Conservation (phyloP, 2,113 vertebrate genomes). For the Numenius arquata region DNA sequence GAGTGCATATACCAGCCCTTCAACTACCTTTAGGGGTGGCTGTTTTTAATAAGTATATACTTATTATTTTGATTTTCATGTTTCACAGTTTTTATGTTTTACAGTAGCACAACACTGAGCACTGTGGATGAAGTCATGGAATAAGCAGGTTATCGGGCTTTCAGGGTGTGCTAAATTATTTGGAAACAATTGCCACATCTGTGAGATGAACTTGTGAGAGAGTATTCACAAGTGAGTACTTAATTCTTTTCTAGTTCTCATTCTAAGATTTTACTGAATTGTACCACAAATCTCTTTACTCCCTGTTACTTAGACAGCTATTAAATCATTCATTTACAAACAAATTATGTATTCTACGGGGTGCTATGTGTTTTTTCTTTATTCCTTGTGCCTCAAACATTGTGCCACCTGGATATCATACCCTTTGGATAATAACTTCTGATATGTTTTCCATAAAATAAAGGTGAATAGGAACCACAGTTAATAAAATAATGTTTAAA, state of each 20-base stretch:
- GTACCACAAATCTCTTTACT: neutral
- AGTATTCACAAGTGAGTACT: neutral
- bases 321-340: neutral
- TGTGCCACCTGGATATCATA: neutral
- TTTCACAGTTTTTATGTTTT: neutral
- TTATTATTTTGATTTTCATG: neutral
- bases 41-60: neutral
- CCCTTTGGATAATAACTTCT: neutral
- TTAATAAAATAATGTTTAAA: neutral
- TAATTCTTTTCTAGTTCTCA: neutral
- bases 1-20: neutral
- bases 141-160: neutral
- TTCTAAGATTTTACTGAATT: neutral
- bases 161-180: neutral
- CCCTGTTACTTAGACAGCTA: neutral
- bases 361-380: neutral
- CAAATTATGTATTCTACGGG: neutral
- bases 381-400: neutral
- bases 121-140: neutral
- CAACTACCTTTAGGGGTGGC: neutral
- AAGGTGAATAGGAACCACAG: neutral
- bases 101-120: neutral
- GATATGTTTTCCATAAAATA: neutral
- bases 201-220: neutral
- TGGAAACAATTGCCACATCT: neutral